These are phyloP conservation scores for Sigmodon hispidus DNA, from an alignment of 2,113 vertebrate species.

Conservation along the genomic window DNA sequence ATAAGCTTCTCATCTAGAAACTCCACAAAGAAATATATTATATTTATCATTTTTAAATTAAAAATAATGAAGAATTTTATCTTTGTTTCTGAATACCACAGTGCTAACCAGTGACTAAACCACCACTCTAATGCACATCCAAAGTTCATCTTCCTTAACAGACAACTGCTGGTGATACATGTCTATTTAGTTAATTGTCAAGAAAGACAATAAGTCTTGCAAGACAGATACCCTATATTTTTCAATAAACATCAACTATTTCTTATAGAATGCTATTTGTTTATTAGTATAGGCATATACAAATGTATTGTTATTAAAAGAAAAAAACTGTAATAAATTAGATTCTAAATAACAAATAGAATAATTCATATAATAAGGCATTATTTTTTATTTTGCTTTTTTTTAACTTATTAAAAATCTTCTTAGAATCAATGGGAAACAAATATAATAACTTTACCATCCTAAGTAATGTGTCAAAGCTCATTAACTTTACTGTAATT, in stretches of 20 bases:
- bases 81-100: neutral
- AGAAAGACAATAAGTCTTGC: neutral
- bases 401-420: neutral
- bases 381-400: neutral
- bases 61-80: neutral
- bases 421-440: constrained; percentile 30
- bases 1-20: neutral
- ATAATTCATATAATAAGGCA: neutral
- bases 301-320: neutral
- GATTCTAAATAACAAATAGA: neutral
- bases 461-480: neutral
- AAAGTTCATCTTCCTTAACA: neutral
- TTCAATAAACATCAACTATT: neutral
- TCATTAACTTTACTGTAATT: constrained; percentile 12
- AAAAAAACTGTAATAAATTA: neutral
- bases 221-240: neutral
- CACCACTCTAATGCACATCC: neutral
- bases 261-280: neutral
- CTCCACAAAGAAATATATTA: neutral
- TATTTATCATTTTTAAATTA: neutral
- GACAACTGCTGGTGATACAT: neutral
- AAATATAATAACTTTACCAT: neutral
- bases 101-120: neutral
- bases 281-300: neutral
- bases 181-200: neutral